phyloP scores from a whole-genome alignment of 2,888 invertebrate species.

The Hylaea fasciaria region DNA sequence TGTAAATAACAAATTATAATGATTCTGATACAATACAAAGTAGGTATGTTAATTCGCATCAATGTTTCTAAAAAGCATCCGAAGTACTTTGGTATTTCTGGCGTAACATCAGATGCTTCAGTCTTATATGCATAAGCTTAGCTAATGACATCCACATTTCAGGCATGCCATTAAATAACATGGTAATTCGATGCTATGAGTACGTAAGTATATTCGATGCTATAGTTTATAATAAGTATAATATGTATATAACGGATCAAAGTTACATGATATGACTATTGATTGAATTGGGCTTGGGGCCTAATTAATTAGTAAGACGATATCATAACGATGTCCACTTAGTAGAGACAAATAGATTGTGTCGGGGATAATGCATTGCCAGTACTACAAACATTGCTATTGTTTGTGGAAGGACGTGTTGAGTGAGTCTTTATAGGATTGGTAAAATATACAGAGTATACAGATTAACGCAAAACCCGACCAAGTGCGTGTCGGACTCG shows the following conservation, averaged over 20 bases:
- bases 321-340: slow-evolving; percentile 39
- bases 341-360: slow-evolving; percentile 35
- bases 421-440: neutral
- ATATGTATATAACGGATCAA: neutral
- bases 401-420: neutral
- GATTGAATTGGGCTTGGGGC: slow-evolving; percentile 20
- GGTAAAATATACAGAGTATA: neutral
- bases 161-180: too few relatives aligned
- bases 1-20: too few relatives aligned
- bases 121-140: too few relatives aligned
- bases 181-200: neutral
- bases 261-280: neutral
- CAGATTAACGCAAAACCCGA: neutral
- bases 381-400: neutral
- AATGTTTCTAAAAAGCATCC: too few relatives aligned
- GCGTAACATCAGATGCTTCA: too few relatives aligned
- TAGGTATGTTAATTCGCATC: too few relatives aligned
- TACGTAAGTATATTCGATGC: too few relatives aligned
- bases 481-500: too few relatives aligned
- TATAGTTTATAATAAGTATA: too few relatives aligned
- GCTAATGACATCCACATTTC: too few relatives aligned
- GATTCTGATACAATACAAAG: too few relatives aligned
- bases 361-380: slow-evolving; percentile 27
- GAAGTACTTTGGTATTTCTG: too few relatives aligned
- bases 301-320: slow-evolving; percentile 41